Evolutionary conservation across 2,113 vertebrate species (phyloP).

Genomic region (Cepphus grylle): DNA sequence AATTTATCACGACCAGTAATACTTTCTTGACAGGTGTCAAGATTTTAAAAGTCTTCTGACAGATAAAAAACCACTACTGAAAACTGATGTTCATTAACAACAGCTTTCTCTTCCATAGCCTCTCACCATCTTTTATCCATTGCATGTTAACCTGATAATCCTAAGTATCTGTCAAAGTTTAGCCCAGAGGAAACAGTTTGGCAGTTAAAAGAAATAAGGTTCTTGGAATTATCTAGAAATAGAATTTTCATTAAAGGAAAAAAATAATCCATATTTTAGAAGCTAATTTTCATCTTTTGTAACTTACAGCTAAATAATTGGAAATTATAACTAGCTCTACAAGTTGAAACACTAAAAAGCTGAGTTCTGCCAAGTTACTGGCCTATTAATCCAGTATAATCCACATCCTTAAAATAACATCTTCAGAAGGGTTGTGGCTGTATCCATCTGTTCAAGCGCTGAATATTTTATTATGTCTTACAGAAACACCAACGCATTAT

Average conservation of each 20-base stretch:
- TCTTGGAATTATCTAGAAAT: conserved; percentile 35
- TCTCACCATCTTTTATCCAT: not conserved
- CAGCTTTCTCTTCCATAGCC: not conserved
- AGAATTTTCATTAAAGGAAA: conserved; percentile 21
- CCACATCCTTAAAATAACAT: conserved; percentile 25
- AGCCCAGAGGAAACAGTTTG: conserved; percentile 16
- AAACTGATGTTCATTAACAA: not conserved
- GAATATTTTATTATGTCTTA: conserved; percentile 42
- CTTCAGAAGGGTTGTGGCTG: conserved; percentile 36
- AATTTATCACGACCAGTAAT: not conserved
- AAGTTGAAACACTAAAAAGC: conserved; percentile 9
- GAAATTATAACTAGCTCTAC: conserved; percentile 1
- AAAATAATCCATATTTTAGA: conserved; percentile 9
- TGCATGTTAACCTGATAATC: conserved; percentile 20
- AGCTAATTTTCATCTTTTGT: conserved; percentile 21
- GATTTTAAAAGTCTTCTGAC: not conserved
- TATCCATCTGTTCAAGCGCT: conserved; percentile 25
- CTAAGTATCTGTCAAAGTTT: conserved; percentile 20
- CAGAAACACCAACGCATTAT: not conserved
- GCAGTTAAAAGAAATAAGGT: conserved; percentile 13
- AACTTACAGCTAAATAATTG: not conserved
- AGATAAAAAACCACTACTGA: not conserved
- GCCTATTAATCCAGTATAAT: conserved; percentile 49
- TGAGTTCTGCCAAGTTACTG: not conserved
- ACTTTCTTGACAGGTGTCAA: not conserved